phyloP scores from a whole-genome alignment of 2,113 vertebrate genomes.

The Leiothrix lutea region DNA sequence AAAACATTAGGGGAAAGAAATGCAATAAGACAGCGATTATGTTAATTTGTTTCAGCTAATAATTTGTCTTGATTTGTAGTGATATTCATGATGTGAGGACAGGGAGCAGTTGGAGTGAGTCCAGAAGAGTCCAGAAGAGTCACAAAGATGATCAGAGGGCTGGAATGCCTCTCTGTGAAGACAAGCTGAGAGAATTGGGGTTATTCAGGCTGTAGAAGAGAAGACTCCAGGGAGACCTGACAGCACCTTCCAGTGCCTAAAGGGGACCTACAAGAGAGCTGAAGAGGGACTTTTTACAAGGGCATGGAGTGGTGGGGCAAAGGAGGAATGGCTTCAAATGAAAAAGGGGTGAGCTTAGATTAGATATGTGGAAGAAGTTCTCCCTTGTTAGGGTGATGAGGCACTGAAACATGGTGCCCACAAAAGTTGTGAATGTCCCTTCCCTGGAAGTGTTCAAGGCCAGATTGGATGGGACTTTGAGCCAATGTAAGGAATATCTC shows the following conservation, averaged over 20 bases:
- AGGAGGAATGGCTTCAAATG: neutral
- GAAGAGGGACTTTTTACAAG: neutral
- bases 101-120: neutral
- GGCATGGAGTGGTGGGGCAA: neutral
- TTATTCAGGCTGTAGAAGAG: neutral
- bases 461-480: neutral
- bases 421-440: neutral
- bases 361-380: neutral
- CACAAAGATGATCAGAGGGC: neutral
- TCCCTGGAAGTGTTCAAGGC: neutral
- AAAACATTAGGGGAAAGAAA: neutral
- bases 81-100: neutral
- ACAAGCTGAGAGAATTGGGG: neutral
- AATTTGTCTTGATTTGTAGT: slow-evolving; percentile 5
- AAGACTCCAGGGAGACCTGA: neutral
- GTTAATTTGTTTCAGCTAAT: neutral
- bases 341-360: neutral
- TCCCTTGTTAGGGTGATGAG: neutral
- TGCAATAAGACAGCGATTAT: neutral
- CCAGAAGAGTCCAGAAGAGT: neutral
- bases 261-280: neutral
- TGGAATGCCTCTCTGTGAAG: neutral
- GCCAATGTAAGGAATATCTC: neutral
- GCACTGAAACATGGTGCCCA: neutral
- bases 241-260: neutral